Evolutionary conservation across 2,113 vertebrate species (phyloP).

Genomic region (Passer domesticus): DNA sequence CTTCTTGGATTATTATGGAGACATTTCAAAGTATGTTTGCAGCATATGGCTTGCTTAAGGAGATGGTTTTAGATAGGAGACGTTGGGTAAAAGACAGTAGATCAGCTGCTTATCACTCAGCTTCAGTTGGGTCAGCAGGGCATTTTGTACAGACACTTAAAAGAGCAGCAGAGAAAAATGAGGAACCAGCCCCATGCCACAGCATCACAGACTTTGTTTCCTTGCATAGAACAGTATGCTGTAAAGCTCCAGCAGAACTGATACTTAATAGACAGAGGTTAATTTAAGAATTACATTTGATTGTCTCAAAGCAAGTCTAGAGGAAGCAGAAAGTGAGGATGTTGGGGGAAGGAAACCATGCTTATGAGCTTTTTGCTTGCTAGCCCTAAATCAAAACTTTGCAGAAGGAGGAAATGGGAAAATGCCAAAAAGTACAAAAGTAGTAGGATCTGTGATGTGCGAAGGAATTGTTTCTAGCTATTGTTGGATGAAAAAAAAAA

Average conservation of each 20-base stretch:
- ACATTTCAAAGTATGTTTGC: conserved; percentile 43
- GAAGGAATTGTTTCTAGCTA: conserved; percentile 33
- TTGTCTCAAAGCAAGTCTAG: background rate
- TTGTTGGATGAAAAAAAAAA: background rate
- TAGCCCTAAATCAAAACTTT: background rate
- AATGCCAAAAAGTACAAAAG: background rate
- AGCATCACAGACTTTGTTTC: background rate
- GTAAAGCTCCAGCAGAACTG: background rate
- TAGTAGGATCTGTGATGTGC: background rate
- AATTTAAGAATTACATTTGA: background rate
- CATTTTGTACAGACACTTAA: background rate
- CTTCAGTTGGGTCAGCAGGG: conserved; percentile 7
- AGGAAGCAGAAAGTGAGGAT: background rate
- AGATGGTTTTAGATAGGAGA: conserved; percentile 20
- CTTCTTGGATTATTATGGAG: conserved; percentile 20
- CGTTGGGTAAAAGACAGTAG: background rate
- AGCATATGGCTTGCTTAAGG: conserved; percentile 52
- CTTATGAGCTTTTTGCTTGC: background rate
- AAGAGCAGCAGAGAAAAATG: background rate
- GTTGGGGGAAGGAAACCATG: background rate
- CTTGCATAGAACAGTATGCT: background rate
- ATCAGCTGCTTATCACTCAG: conserved; percentile 47
- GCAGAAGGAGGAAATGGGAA: background rate
- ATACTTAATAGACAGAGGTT: background rate
- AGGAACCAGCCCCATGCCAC: background rate